These are phyloP conservation scores for Acipenser ruthenus DNA, from an alignment of 2,797 vertebrate genomes.

Conservation along the genomic window DNA sequence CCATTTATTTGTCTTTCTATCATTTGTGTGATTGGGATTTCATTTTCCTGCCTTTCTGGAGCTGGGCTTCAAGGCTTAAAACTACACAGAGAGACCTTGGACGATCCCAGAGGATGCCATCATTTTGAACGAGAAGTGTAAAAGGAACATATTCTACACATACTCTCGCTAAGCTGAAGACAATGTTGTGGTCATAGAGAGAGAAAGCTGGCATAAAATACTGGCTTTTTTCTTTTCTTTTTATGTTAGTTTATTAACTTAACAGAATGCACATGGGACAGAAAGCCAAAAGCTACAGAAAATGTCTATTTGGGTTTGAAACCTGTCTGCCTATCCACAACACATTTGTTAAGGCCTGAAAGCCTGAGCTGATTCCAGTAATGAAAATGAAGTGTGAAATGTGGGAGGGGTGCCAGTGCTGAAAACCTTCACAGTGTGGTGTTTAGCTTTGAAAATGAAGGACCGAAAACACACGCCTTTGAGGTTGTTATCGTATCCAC, in stretches of 20 bases:
- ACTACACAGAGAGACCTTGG: constrained; percentile 26
- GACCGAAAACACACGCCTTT: not conserved
- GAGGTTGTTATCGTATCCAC: constrained; percentile 4
- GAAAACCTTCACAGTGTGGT: constrained; percentile 30
- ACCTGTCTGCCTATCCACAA: constrained; percentile 30
- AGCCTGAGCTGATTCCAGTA: constrained; percentile 27
- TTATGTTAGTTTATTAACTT: constrained; percentile 37
- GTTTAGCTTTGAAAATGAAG: constrained; percentile 13
- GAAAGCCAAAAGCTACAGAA: constrained; percentile 33
- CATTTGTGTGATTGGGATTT: constrained; percentile 8
- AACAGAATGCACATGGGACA: constrained; percentile 23
- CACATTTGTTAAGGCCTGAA: constrained; percentile 26
- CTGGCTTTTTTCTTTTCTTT: constrained; percentile 32
- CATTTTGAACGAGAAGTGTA: constrained; percentile 31
- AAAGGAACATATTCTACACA: constrained; percentile 35
- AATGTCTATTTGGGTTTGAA: constrained; percentile 32
- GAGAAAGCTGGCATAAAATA: constrained; percentile 41
- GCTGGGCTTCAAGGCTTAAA: not conserved
- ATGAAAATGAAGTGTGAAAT: constrained; percentile 26
- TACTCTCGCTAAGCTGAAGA: constrained; percentile 36
- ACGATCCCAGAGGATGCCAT: constrained; percentile 30
- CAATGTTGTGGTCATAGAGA: constrained; percentile 31
- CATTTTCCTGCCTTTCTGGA: not conserved
- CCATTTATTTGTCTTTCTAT: constrained; percentile 7
- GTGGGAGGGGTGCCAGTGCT: constrained; percentile 16